phyloP scores from a whole-genome alignment of 1,140 invertebrate species.

The Drosophila kepulauana region DNA sequence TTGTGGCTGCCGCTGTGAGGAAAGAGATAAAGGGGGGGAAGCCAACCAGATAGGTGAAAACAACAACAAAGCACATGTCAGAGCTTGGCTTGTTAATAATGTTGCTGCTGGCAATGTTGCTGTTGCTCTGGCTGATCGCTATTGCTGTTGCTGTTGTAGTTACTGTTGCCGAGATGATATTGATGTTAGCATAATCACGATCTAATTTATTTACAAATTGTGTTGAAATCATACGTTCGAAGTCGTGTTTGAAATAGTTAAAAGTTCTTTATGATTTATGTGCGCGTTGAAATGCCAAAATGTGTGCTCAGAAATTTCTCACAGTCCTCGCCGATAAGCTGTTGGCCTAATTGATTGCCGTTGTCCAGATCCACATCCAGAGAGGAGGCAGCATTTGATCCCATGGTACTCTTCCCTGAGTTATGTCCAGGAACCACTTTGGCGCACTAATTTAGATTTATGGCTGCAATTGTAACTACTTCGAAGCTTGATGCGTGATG shows the following conservation, averaged over 20 bases:
- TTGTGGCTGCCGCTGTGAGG: background rate
- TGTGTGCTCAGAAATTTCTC: constrained; percentile 64
- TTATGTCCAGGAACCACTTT: constrained; percentile 60
- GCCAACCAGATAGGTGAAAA: constrained; percentile 6
- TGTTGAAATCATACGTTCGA: constrained; percentile 82
- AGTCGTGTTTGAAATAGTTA: constrained; percentile 70
- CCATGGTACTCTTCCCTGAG: constrained; percentile 4
- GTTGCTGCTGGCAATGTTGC: constrained; percentile 59
- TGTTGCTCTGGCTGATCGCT: constrained; percentile 2
- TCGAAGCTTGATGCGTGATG: constrained; percentile 68
- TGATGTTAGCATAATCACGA: constrained; percentile 82
- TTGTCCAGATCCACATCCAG: constrained; percentile 50
- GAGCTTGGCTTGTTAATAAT: constrained; percentile 71
- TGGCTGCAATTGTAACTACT: constrained; percentile 62
- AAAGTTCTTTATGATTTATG: constrained; percentile 79
- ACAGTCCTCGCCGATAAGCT: constrained; percentile 53
- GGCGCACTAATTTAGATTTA: constrained; percentile 82
- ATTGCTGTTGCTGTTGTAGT: constrained; percentile 26
- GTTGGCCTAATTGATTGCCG: constrained; percentile 68
- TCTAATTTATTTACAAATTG: constrained; percentile 83
- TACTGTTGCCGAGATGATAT: constrained; percentile 66
- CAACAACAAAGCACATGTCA: constrained; percentile 66
- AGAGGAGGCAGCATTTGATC: background rate
- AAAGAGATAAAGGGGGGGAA: background rate
- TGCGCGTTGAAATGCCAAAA: constrained; percentile 70